Conservation (phyloP, 2,888 invertebrate species). For the Bombyx huttoni region DNA sequence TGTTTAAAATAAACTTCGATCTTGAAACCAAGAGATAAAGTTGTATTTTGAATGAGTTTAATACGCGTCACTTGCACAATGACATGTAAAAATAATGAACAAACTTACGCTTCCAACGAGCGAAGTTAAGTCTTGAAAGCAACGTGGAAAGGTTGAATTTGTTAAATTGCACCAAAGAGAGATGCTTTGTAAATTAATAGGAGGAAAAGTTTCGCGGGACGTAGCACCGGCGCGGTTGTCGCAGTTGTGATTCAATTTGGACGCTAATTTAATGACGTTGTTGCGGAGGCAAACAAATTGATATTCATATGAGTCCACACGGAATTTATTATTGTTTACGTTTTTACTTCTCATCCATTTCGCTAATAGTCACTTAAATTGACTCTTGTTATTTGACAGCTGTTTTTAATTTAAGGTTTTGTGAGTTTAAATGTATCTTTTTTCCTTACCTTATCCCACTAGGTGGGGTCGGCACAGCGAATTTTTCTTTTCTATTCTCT, state of each 20-base stretch:
- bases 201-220: slow-evolving; percentile 69
- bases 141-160: slow-evolving; percentile 32
- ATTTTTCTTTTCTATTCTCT: too few species aligned
- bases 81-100: slow-evolving; percentile 73
- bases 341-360: slow-evolving; percentile 26
- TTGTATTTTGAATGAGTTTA: slow-evolving; percentile 33
- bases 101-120: slow-evolving; percentile 41
- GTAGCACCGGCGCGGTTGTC: slow-evolving; percentile 65
- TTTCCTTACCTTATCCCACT: too few species aligned
- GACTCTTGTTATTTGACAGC: neutral
- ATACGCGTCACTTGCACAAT: slow-evolving; percentile 66
- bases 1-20: too few species aligned
- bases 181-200: slow-evolving; percentile 71
- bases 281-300: slow-evolving; percentile 66
- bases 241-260: slow-evolving; percentile 72
- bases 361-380: slow-evolving; percentile 15
- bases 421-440: too few species aligned
- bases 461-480: too few species aligned
- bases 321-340: slow-evolving; percentile 48
- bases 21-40: too few species aligned
- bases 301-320: slow-evolving; percentile 69
- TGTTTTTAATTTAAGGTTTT: neutral
- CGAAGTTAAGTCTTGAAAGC: slow-evolving; percentile 41
- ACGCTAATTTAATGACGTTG: slow-evolving; percentile 71
- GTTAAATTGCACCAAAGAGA: slow-evolving; percentile 28